Base-by-base conservation (phyloP, 2,888 invertebrate species). In the Cheilosia variabilis region DNA sequence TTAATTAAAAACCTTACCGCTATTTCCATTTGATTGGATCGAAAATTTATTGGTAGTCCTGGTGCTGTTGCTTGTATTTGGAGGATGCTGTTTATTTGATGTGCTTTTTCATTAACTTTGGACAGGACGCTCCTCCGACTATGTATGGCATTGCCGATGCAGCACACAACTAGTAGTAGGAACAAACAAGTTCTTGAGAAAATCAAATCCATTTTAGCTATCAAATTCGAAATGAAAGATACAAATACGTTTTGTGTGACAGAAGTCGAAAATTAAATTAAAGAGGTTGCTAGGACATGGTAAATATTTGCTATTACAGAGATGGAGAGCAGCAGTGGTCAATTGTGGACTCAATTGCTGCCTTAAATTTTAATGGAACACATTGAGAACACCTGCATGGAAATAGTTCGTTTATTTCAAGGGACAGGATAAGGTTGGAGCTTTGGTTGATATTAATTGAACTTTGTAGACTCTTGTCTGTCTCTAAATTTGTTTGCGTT, bases 1-100 rank as follows among this genome's bases (percentile, higher is more conserved):
- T 55, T 66, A 75, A 66, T 75, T 75, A 75, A 75, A 75, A 58
- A 41, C 19, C 19, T 77, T 69, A 77, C 77, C 69, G 60, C 55
- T 62, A 60, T 68, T 53, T 77, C 62, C 34, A 50, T 19, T 22
- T 62, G 53, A 34, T 53, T 52, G 15, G 19, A 27, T 34, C 55
- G 41, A 2, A 24, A 47, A 31, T 43, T 22, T 19, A 43, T 45
- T 34, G 43, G 19, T 10, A 57, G 37, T 43, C 19, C 17, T 34
- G 34, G 13, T 13, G 47, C 17, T 45, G 27, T 45, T 34, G 45
- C 37, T 22, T 63, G 43, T 24, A 37, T 45, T 34, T 41, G 47
- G 34, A 17, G 2, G 6, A 53, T 43, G 31, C 60, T 7, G n/a
- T 19, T 31, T 27, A 9, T 45, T 17, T 55, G 45, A 22, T 45